Conservation (phyloP, 2,888 invertebrate species). For the Synanthedon myopaeformis region DNA sequence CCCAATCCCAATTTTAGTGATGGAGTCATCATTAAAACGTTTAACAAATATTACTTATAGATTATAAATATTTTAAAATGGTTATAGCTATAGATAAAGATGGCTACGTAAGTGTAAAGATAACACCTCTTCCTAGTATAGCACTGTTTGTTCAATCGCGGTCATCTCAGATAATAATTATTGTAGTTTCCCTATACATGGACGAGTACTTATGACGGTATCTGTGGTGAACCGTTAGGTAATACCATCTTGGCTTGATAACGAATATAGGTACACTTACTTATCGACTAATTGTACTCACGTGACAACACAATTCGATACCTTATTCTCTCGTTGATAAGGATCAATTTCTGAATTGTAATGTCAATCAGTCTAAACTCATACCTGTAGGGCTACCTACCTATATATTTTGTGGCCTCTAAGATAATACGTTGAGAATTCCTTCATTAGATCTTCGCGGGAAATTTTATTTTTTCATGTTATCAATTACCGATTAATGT, state of each 20-base stretch:
- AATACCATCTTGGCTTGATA: conserved; percentile 16
- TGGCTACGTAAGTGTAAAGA: conserved; percentile 10
- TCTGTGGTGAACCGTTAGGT: conserved; percentile 1
- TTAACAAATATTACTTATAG: too few species aligned
- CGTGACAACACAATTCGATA: too few species aligned
- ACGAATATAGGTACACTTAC: conserved; percentile 1
- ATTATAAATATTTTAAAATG: not conserved
- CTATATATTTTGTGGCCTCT: too few species aligned
- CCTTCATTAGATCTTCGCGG: not conserved
- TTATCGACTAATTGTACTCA: too few species aligned
- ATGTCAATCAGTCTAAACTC: too few species aligned
- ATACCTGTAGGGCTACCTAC: too few species aligned
- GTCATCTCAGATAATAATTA: conserved; percentile 36
- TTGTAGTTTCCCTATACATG: conserved; percentile 25
- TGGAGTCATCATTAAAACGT: too few species aligned
- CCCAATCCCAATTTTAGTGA: too few species aligned
- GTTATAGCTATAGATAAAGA: not conserved
- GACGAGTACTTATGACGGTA: conserved; percentile 5
- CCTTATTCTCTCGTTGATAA: too few species aligned
- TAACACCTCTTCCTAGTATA: conserved; percentile 24
- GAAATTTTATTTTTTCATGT: conserved; percentile 6
- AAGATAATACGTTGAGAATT: not conserved
- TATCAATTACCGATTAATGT: conserved; percentile 11
- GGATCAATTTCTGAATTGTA: too few species aligned
- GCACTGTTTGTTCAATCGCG: conserved; percentile 29